Evolutionary conservation across 2,888 invertebrate species (phyloP), one percentile per base, ranked within the genome.

Genomic region (Brenthis ino): DNA sequence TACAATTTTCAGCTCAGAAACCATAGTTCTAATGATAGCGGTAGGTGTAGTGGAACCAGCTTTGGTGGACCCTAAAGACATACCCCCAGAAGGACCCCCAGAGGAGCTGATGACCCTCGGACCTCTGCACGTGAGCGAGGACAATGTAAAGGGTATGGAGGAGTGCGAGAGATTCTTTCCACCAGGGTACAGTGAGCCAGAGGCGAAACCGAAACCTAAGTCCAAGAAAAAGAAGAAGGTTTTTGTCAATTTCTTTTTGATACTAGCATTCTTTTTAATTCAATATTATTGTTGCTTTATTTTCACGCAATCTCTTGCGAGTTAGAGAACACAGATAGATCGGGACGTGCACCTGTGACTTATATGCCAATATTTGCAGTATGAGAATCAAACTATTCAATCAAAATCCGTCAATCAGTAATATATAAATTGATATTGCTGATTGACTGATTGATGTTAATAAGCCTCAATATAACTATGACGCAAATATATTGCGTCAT

Each of bases 161-260:
- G 96, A 97, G 77, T 95, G 95, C 67, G 85, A 89, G 3, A 82
- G 93, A 68, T 96, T 96, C 92, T 97, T 97, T 85, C 96, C 96
- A 0, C 90, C 93, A 2, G 95, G 94, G 1, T 95, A 95, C 81
- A 94, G 93, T 74, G 93, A 87, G 57, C 93, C 92, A 0, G 94
- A 94, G 61, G 89, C 86, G 68, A 86, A 87, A 65, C 84, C 87
- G 50, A 88, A 90, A 71, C 79, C 85, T 6, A 91, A 93, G 74
- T 83, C 86, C 50, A 94, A 92, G 83, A 94, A 93, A 81, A 94
- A 94, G 80, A 94, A 93, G 80, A 94, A 91, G 86, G 93, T 90
- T 74, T 1, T 68, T 16, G 6, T 12, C 12, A 6, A 12, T 54
- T 51, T 51, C 13, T 50, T 16, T 3, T 64, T 47, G 24, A 16